Evolutionary conservation across 2,113 vertebrate species (phyloP).

Genomic region (Callocephalon fimbriatum): DNA sequence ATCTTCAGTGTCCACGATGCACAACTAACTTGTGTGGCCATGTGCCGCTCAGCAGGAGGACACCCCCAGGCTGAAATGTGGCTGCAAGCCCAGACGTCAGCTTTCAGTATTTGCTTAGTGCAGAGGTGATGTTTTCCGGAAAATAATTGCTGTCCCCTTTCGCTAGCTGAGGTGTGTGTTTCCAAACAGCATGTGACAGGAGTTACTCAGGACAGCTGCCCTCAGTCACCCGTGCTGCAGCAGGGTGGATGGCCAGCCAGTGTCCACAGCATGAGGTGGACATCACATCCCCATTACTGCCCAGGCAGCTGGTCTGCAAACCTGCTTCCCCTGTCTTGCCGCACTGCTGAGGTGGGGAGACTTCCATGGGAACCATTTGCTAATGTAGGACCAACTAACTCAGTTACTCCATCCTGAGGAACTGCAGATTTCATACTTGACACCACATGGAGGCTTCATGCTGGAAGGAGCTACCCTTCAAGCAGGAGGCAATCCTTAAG

Average conservation of each 20-base stretch:
- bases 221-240: neutral
- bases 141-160: neutral
- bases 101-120: neutral
- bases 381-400: neutral
- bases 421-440: neutral
- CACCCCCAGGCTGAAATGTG: neutral
- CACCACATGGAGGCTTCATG: neutral
- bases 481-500: neutral
- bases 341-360: neutral
- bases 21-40: neutral
- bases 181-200: neutral
- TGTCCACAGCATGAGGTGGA: fast-evolving
- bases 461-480: neutral
- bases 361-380: neutral
- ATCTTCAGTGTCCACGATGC: neutral
- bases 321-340: neutral
- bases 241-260: neutral
- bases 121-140: neutral
- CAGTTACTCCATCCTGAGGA: neutral
- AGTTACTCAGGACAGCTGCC: neutral
- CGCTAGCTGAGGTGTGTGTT: neutral
- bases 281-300: neutral
- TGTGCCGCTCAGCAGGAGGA: fast-evolving
- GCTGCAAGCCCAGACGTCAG: neutral
- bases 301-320: neutral